Evolutionary conservation across 2,797 vertebrate species (phyloP).

Genomic region (Cryptoblepharus egeriae): DNA sequence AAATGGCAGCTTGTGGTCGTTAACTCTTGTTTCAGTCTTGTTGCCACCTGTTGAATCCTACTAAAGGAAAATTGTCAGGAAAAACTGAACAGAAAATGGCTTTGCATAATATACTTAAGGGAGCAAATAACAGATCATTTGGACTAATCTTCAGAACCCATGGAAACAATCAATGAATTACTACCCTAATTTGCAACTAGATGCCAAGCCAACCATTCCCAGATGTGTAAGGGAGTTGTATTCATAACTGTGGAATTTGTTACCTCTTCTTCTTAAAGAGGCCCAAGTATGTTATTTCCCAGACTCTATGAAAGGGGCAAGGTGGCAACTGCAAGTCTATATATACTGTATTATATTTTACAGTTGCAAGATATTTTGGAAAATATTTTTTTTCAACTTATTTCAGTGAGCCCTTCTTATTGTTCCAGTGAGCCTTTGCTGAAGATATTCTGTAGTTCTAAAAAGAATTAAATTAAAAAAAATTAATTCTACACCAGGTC

Average conservation of each 20-base stretch:
- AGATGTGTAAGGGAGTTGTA: not conserved
- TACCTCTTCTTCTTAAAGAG: constrained; percentile 22
- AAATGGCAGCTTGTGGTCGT: not conserved
- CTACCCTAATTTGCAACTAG: constrained; percentile 7
- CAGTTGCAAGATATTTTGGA: constrained; percentile 31
- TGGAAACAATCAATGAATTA: not conserved
- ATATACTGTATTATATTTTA: not conserved
- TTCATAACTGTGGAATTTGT: not conserved
- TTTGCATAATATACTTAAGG: not conserved
- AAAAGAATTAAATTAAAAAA: constrained; percentile 2
- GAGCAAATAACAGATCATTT: not conserved
- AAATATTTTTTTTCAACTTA: not conserved
- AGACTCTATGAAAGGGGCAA: not conserved
- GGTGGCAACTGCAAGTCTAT: not conserved
- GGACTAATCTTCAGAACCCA: not conserved
- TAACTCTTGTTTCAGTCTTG: not conserved
- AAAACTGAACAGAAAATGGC: not conserved
- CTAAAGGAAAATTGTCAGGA: constrained; percentile 17
- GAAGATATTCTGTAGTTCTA: constrained; percentile 13
- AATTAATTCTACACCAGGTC: constrained; percentile 37
- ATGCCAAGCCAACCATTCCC: not conserved
- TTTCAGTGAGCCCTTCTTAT: not conserved
- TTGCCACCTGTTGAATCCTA: not conserved
- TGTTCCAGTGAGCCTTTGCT: not conserved
- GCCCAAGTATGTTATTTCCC: not conserved